phyloP scores from a whole-genome alignment of 2,113 vertebrate genomes.

The Amphiprion percula region DNA sequence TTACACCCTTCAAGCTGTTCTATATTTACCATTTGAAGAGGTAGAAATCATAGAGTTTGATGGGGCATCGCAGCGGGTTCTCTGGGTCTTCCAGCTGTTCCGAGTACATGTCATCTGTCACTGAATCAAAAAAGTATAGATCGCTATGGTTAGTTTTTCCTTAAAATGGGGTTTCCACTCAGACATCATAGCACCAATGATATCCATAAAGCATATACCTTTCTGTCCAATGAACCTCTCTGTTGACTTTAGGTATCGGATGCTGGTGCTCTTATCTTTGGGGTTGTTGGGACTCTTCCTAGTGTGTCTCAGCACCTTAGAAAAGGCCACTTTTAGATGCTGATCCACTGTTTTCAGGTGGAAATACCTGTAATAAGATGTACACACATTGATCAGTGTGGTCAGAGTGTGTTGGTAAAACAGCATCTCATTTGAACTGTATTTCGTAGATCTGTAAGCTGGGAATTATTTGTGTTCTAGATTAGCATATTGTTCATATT shows the following conservation, averaged over 20 bases:
- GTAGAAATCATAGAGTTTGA: conserved; percentile 99
- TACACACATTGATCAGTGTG: background rate
- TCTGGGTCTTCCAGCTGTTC: conserved; percentile 98
- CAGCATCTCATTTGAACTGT: background rate
- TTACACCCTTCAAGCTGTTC: background rate
- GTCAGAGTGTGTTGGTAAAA: background rate
- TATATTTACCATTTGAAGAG: conserved; percentile 98
- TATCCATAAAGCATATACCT: conserved; percentile 80
- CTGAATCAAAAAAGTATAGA: conserved; percentile 75
- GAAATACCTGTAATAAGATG: conserved; percentile 88
- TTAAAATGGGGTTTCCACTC: background rate
- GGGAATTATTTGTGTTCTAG: background rate
- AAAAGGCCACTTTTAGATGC: conserved; percentile 98
- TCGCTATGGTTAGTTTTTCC: background rate
- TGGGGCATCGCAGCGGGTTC: conserved; percentile 97
- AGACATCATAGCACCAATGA: background rate
- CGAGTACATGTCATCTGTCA: conserved; percentile 99
- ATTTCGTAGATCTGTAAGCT: background rate
- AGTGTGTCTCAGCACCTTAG: conserved; percentile 97
- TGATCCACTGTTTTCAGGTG: conserved; percentile 97
- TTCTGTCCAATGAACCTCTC: conserved; percentile 96
- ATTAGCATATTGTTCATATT: background rate
- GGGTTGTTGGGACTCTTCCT: conserved; percentile 98
- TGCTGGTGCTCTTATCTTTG: conserved; percentile 99
- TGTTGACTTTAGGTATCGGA: conserved; percentile 95